Evolutionary conservation across 2,888 invertebrate species (phyloP), one percentile per base, ranked within the genome.

Genomic region (Sphaerophoria taeniata): DNA sequence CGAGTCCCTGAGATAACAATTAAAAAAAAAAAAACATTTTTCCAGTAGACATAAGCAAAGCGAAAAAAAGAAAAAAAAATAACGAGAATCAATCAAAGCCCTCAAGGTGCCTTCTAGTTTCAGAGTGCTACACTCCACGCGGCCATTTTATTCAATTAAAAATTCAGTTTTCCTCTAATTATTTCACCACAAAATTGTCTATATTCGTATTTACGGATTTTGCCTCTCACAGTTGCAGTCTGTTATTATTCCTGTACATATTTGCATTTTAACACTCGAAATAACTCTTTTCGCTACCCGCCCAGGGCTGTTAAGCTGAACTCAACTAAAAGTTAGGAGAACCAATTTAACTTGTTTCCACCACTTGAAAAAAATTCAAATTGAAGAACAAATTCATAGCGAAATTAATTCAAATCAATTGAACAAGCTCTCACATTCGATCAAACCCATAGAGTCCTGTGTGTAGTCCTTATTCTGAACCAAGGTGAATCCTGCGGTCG

Each of bases 331-430:
- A 6, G n/a, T 24, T 24, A 24, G 12, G 43, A 9, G 16, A 39
- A 33, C 60, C 16, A 51, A 60, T 61, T 51, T n/a, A 61, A 51
- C 60, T 43, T 69, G 43, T 51, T 69, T 61, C 34, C 43, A 47
- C 16, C 45, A 24, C 45, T 33, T 16, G 16, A 16, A 1, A 6
- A 9, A 45, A 63, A 24, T 24, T n/a, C n/a, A 24, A 24, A 24
- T 24, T 24, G 24, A 2, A 24, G 24, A 24, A 24, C 24, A 53
- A 53, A 63, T 51, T 49, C 39, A 72, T 45, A 53, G 45, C 4
- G 31, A 33, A 82, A 51, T 61, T 69, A 61, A 69, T 83, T 74
- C 45, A 70, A 73, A 78, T 83, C 70, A 78, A 78, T 83, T 74
- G 65, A 65, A 60, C 74, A 78, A 63, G 33, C 51, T 45, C 39